Base-by-base conservation (phyloP, 2,797 vertebrate species). In the Molothrus aeneus region DNA sequence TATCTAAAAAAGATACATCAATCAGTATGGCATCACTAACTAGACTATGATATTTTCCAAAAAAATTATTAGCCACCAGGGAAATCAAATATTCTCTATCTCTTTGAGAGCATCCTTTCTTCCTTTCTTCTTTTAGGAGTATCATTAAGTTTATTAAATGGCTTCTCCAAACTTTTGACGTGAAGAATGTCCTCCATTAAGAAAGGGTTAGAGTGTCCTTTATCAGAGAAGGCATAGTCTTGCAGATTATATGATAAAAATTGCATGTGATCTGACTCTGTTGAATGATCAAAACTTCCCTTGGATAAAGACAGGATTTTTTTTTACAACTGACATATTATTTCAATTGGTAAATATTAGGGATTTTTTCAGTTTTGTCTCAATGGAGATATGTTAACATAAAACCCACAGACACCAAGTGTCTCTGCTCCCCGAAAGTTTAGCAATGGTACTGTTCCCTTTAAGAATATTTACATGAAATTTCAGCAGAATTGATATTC, bases 151-250 rank as follows among this genome's bases (percentile, higher is more conserved):
- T 95, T 92, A 88, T 94, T 93, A 92, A 95, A 94, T 72, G 36
- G 24, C 32, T 94, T 92, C 42, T 88, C 57, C 75, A 94, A 96
- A 92, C 79, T 90, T 94, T 32, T 91, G 92, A 97, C 36, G 1
- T 95, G 87, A 96, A 92, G 87, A 84, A 96, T 94, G 47, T 90
- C 59, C 63, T 95, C 63, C 75, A 90, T 96, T 88, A 95, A 79
- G 69, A 80, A 80, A 78, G 61, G 31, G 43, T 74, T 85, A 54
- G 42, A 86, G 2, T 88, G 59, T 66, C 59, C 51, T 96, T 88
- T 88, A 73, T 81, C n/a, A 75, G 36, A 74, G 50, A 59, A 91
- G 79, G 50, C 10, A 36, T 1, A 60, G 32, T 64, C 74, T 89
- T 77, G 24, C 10, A 80, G 85, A 95, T 72, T 68, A 56, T 72